A percentile compares a stretch with the other conserved stretches of the same genome.
These are phyloP conservation scores for Triplophysa rosa DNA, from an alignment of 2,113 vertebrate species.

Conservation along the genomic window DNA sequence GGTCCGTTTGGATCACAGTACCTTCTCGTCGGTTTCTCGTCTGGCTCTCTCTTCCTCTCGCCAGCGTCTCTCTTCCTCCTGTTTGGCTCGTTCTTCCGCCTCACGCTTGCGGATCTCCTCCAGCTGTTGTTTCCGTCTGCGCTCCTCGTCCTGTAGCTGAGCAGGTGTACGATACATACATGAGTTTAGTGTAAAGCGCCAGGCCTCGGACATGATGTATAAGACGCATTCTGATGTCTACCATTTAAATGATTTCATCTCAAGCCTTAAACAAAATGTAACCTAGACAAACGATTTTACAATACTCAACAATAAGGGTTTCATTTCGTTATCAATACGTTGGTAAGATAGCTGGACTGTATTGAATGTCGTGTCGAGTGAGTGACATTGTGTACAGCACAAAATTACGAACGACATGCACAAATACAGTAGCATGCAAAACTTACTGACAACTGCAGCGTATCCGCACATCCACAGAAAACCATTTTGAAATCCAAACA, in stretches of 20 bases:
- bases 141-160: conserved; percentile 97
- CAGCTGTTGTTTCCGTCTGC: conserved; percentile 90
- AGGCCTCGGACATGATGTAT: no score
- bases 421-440: conserved; percentile 64
- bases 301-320: no score
- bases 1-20: conserved; percentile 59
- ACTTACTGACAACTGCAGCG: conserved; percentile 1
- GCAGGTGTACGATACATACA: conserved; percentile 2
- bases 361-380: background rate
- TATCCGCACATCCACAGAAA: background rate
- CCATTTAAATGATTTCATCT: background rate
- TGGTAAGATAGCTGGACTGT: no score
- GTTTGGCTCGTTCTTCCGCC: conserved; percentile 87
- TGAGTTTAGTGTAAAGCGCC: background rate
- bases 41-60: conserved; percentile 88
- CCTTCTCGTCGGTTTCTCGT: conserved; percentile 93
- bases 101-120: conserved; percentile 93
- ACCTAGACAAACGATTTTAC: no score
- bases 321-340: no score
- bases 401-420: conserved; percentile 61
- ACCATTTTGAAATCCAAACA: conserved; percentile 8
- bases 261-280: background rate
- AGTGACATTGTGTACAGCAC: conserved; percentile 46
- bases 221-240: no score
- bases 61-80: conserved; percentile 87